Conservation (phyloP, 2,113 vertebrate species). For the Neolamprologus variostigma region DNA sequence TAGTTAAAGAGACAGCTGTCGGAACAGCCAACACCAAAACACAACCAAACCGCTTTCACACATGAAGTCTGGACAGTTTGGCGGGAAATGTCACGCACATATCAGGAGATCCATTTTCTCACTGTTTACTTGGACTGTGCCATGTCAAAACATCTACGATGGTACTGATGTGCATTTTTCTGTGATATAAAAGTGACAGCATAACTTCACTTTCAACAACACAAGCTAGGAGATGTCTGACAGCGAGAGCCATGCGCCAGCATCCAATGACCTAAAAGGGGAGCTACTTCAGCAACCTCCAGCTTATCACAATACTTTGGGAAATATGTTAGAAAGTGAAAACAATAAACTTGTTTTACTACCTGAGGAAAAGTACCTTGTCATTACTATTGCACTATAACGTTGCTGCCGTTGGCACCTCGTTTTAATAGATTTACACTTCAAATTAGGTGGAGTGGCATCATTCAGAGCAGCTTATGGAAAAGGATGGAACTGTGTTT, state of each 20-base stretch:
- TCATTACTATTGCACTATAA: neutral
- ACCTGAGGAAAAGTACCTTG: neutral
- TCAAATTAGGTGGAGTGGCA: neutral
- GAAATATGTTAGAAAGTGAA: neutral
- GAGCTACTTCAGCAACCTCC: neutral
- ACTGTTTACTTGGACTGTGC: neutral
- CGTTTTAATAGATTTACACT: neutral
- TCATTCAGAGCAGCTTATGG: neutral
- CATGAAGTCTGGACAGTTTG: neutral
- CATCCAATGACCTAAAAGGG: neutral
- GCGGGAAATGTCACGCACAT: neutral
- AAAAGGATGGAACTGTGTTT: neutral
- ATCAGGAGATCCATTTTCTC: neutral
- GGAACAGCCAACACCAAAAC: neutral
- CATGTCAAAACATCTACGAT: neutral
- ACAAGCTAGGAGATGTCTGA: neutral
- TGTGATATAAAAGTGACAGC: neutral
- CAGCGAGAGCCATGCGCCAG: neutral
- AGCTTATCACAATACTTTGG: neutral
- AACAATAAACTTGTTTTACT: neutral
- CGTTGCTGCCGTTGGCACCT: neutral
- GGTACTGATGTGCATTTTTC: neutral
- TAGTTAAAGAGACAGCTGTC: neutral
- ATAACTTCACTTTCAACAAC: neutral
- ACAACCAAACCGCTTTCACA: neutral